These are phyloP conservation scores for Nesidiocoris tenuis DNA, from an alignment of 2,888 invertebrate species.

Conservation along the genomic window DNA sequence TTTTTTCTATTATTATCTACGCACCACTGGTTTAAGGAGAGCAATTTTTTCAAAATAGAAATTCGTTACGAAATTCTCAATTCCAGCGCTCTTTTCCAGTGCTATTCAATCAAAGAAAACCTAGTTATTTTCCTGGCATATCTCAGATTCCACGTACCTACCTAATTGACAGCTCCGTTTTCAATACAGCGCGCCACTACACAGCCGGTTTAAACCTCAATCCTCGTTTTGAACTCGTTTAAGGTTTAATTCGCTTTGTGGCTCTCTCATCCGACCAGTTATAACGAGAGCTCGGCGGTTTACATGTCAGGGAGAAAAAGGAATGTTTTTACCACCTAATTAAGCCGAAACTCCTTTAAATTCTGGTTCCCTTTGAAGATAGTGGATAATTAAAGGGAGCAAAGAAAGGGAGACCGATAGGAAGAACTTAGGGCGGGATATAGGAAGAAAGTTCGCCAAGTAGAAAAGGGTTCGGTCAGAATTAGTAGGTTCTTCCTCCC, in stretches of 20 bases:
- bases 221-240: too few relatives aligned
- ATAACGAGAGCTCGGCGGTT: neutral
- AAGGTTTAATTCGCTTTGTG: neutral
- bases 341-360: slow-evolving; percentile 29
- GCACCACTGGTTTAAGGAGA: too few relatives aligned
- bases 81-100: too few relatives aligned
- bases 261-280: neutral
- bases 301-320: slow-evolving; percentile 5
- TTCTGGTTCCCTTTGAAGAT: slow-evolving; percentile 23
- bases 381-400: slow-evolving; percentile 31
- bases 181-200: too few relatives aligned
- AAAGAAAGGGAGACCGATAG: slow-evolving; percentile 10
- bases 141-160: too few relatives aligned
- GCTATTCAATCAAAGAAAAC: too few relatives aligned
- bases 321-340: slow-evolving; percentile 33
- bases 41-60: too few relatives aligned
- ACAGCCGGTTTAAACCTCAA: too few relatives aligned
- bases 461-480: slow-evolving; percentile 27
- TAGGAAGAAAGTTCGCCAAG: slow-evolving; percentile 36
- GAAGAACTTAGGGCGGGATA: slow-evolving; percentile 8
- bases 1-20: too few relatives aligned
- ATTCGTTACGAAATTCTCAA: too few relatives aligned
- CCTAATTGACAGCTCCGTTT: too few relatives aligned
- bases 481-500: slow-evolving; percentile 24
- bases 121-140: too few relatives aligned